Conservation (phyloP, 1,140 invertebrate genomes). For the Rhopalosiphum maidis region DNA sequence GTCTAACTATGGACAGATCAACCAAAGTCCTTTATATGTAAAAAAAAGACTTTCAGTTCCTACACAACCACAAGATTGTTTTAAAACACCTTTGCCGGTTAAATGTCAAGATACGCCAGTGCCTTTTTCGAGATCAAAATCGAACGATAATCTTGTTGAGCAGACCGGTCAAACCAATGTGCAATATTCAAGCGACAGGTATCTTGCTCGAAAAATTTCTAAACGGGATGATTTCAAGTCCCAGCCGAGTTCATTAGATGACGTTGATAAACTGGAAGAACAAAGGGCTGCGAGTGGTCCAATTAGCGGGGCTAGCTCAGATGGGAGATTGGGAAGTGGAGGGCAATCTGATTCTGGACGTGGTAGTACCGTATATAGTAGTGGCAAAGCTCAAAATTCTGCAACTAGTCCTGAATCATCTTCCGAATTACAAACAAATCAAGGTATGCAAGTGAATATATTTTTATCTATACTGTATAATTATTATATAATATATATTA, state of each 20-base stretch:
- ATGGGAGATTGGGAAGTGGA: conserved; percentile 68
- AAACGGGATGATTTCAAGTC: conserved; percentile 51
- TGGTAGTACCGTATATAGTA: conserved; percentile 78
- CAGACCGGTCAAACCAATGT: conserved; percentile 26
- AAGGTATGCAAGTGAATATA: conserved; percentile 54
- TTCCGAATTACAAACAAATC: conserved; percentile 59
- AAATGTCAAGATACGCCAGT: neutral
- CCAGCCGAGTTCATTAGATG: conserved; percentile 52
- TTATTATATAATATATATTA: neutral
- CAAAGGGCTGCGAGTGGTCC: conserved; percentile 54
- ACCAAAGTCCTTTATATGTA: conserved; percentile 40
- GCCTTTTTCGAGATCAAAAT: conserved; percentile 47
- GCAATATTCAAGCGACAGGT: conserved; percentile 46
- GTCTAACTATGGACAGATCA: conserved; percentile 44
- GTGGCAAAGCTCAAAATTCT: conserved; percentile 64
- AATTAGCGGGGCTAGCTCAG: conserved; percentile 63
- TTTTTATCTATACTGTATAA: neutral
- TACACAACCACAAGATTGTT: conserved; percentile 36
- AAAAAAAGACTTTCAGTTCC: conserved; percentile 41
- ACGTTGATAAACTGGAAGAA: conserved; percentile 58
- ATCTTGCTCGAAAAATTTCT: conserved; percentile 44
- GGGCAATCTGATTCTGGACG: conserved; percentile 71
- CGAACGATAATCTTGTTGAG: conserved; percentile 48
- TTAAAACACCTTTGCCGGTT: conserved; percentile 30
- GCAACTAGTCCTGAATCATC: conserved; percentile 59